Evolutionary conservation across 2,113 vertebrate genomes (phyloP), one percentile per base, ranked within the genome.

Genomic region (Callorhinus ursinus): DNA sequence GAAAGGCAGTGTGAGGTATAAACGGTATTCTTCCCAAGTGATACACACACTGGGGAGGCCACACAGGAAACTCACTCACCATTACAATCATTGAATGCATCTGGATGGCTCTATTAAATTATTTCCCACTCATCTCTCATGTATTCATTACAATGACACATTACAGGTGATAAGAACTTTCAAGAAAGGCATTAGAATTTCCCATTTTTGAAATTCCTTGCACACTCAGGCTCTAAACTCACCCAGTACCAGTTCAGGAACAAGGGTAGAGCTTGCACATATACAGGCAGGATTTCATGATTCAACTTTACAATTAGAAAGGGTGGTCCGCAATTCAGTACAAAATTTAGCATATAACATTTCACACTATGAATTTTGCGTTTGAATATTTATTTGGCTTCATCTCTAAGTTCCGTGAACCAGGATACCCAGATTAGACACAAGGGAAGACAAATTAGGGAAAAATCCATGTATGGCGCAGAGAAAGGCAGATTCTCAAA

Each of bases 221-320:
- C 51, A 36, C 5, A 90, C 1, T 77, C 18, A 36, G 10, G 2
- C 15, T 96, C 33, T 63, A 74, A 86, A 90, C 59, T 42, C 22
- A 65, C 63, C 46, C 10, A 74, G 1, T 51, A 61, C 67, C 49
- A 59, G 4, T 63, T 90, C 2, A 59, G 10, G 65, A 31, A 51
- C 72, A 84, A 71, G 9, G 26, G 1, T 42, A 15, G 16, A 80
- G 14, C 46, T 84, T 90, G 87, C 22, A 84, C 10, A 22, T 16
- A 85, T 10, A 65, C 2, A 77, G 12, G 16, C 5, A 71, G 10
- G 7, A 28, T 85, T 91, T 92, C 36, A 82, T 90, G 80, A 90
- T 69, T 88, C 39, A 90, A 22, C 13, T 88, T 94, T 65, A 81
- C 90, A 94, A 87, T 59, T 57, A 94, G 77, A 93, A 87, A 80